Evolutionary conservation across 2,113 vertebrate species (phyloP), one percentile per base, ranked within the genome.

Genomic region (Rostratula benghalensis): DNA sequence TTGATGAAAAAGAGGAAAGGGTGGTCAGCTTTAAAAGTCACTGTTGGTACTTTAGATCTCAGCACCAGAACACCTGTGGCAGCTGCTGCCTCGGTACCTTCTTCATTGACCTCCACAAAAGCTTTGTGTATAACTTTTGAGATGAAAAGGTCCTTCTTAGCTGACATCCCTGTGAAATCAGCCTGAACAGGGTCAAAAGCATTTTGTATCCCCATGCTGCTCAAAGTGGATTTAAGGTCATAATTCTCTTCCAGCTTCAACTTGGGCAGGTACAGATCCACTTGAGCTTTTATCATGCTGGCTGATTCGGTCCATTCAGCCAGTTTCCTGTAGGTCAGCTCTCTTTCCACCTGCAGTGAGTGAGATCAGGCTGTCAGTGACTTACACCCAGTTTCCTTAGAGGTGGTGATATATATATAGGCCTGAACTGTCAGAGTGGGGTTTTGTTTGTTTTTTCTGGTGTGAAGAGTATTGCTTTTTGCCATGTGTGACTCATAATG

Each of bases 41-140:
- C 15, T 16, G 33, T 51, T 13, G 78, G 94, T 35, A 31, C 3
- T 59, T 37, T 93, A 8, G 97, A 98, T 65, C 98, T 97, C 33
- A 95, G 7, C 74, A 78, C 83, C 94, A 99, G 87, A 48, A 98
- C 10, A 5, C 74, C 98, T 20, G 92, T 98, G 60, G 98, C 98
- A 21, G 98, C 99, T 4, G 98, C 97, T 3, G 99, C 99, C 92
- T 99, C 98, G 0, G 98, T 99, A 25, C 99, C 99, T 93, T 99
- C 98, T 91, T 99, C 99, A 20, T 98, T 99, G 71, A 99, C 97
- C 56, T 99, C 99, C 57, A 99, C 96, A 45, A 99, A 99, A 56
- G 99, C 97, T 92, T 99, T 99, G 96, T 99, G 99, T 92, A 99
- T 94, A 48, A 99, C 98, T 46, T 98, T 83, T 23, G 99, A 99